Evolutionary conservation across 2,888 invertebrate genomes (phyloP).

Genomic region (Ctenicera cuprea): DNA sequence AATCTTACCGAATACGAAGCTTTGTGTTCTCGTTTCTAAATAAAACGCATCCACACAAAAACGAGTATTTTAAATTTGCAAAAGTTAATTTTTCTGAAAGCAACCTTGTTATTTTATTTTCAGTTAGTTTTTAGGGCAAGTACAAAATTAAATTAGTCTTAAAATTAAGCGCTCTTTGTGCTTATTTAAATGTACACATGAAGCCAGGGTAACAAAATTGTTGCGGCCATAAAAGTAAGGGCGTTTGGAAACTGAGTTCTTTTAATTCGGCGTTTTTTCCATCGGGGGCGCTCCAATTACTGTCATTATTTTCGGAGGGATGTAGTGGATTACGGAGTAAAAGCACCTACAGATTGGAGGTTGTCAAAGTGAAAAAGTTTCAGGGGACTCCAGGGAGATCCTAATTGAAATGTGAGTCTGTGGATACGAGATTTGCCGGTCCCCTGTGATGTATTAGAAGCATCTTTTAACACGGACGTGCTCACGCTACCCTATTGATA

Average conservation of each 20-base stretch:
- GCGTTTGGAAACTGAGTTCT: conserved; percentile 46
- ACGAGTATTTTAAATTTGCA: background rate
- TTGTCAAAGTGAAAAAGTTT: conserved; percentile 62
- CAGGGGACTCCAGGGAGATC: conserved; percentile 57
- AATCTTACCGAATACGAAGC: conserved; percentile 6
- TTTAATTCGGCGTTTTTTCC: conserved; percentile 47
- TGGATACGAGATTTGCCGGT: conserved; percentile 51
- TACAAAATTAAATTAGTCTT: conserved; percentile 25
- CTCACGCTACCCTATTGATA: conserved; percentile 45
- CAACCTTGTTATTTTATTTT: background rate
- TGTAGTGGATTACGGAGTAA: conserved; percentile 50
- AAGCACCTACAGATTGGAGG: conserved; percentile 55
- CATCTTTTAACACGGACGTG: conserved; percentile 52
- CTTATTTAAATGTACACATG: conserved; percentile 15
- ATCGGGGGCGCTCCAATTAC: conserved; percentile 47
- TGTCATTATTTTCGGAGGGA: conserved; percentile 49
- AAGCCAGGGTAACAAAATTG: conserved; percentile 18
- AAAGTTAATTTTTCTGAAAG: background rate
- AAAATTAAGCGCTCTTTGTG: conserved; percentile 20
- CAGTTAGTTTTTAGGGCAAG: conserved; percentile 20
- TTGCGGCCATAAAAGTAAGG: conserved; percentile 31
- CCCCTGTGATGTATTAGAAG: conserved; percentile 55
- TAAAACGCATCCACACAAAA: background rate
- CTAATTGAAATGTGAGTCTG: conserved; percentile 63
- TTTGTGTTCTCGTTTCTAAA: conserved; percentile 13